phyloP scores from a whole-genome alignment of 2,888 invertebrate species.

The Sepiola atlantica region DNA sequence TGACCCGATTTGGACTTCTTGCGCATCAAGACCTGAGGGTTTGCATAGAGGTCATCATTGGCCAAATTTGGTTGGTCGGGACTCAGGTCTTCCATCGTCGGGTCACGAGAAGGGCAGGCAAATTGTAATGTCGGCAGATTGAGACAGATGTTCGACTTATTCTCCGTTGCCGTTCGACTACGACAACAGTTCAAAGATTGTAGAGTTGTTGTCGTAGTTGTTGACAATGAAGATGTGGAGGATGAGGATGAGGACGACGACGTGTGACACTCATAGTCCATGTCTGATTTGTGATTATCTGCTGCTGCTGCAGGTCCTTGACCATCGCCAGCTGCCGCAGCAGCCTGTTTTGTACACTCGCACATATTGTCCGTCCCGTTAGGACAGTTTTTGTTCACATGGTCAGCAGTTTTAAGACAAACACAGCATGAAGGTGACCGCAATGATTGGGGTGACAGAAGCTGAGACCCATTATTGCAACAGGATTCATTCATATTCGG shows the following conservation, averaged over 20 bases:
- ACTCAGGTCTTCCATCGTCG: slow-evolving; percentile 24
- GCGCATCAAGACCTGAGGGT: slow-evolving; percentile 40
- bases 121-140: slow-evolving; percentile 40
- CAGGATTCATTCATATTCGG: slow-evolving; percentile 33
- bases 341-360: slow-evolving; percentile 40
- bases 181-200: slow-evolving; percentile 42
- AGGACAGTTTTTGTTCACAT: slow-evolving; percentile 36
- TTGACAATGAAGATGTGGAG: not conserved
- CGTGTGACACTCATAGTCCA: not conserved
- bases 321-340: not conserved
- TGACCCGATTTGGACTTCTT: slow-evolving; percentile 32
- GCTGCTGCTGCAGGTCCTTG: not conserved
- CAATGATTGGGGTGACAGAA: not conserved
- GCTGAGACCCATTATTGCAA: not conserved
- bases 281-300: not conserved
- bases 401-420: slow-evolving; percentile 40
- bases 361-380: slow-evolving; percentile 41
- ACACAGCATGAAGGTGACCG: not conserved
- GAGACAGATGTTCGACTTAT: slow-evolving; percentile 18
- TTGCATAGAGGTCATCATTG: slow-evolving; percentile 44
- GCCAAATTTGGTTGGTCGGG: not conserved
- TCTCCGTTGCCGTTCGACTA: slow-evolving; percentile 39
- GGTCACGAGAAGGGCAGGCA: slow-evolving; percentile 39
- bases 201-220: slow-evolving; percentile 32
- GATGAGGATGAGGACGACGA: not conserved